Evolutionary conservation across 2,888 invertebrate genomes (phyloP).

Genomic region (Tricholauxania praeusta): DNA sequence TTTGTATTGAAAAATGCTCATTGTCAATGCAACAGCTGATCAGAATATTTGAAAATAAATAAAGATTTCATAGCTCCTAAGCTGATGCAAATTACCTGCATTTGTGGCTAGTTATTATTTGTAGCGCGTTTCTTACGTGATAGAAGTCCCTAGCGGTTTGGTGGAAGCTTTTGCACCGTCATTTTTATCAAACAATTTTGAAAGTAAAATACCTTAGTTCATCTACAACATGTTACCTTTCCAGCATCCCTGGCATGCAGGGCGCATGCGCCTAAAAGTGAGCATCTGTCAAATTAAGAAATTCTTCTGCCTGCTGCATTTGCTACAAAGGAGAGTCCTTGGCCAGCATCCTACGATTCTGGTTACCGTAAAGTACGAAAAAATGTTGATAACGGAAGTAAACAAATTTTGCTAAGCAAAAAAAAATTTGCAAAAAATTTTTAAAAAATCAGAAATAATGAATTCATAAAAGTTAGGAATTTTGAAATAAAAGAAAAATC

Average conservation of each 20-base stretch:
- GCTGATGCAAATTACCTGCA: too few relatives aligned
- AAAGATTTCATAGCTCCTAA: too few relatives aligned
- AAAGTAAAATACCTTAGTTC: too few relatives aligned
- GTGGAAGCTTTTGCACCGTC: too few relatives aligned
- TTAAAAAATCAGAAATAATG: slow-evolving; percentile 1
- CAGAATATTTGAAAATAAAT: too few relatives aligned
- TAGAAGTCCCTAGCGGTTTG: too few relatives aligned
- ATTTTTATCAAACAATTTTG: too few relatives aligned
- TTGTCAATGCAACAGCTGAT: too few relatives aligned
- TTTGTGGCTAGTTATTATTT: too few relatives aligned
- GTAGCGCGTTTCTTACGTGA: too few relatives aligned
- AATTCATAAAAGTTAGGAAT: not conserved
- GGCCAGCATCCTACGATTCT: slow-evolving; percentile 20
- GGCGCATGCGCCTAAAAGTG: slow-evolving; percentile 29
- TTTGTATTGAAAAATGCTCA: too few relatives aligned
- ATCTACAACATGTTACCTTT: not conserved
- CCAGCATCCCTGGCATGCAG: slow-evolving; percentile 12
- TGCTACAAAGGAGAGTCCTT: not conserved
- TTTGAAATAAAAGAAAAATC: too few relatives aligned
- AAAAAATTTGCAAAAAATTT: not conserved
- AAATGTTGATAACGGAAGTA: not conserved
- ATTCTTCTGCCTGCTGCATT: slow-evolving; percentile 5
- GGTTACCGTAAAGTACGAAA: not conserved
- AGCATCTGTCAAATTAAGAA: slow-evolving; percentile 24
- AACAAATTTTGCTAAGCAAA: slow-evolving; percentile 17